Evolutionary conservation across 2,797 vertebrate genomes (phyloP).

Genomic region (Leptatherina wallacei): DNA sequence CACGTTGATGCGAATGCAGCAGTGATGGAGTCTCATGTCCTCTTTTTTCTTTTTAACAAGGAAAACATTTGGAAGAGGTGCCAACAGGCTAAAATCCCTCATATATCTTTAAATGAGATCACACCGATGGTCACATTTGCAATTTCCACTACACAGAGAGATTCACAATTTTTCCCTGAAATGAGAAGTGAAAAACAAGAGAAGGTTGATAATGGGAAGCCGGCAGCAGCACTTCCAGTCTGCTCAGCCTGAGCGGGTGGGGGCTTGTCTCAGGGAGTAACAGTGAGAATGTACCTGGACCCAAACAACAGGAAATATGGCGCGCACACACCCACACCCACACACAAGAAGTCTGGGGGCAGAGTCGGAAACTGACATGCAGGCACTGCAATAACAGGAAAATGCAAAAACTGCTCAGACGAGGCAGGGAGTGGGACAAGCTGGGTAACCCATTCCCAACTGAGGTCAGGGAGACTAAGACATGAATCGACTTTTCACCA

Average conservation of each 20-base stretch:
- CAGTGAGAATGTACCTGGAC: slow-evolving; percentile 67
- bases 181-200: slow-evolving; percentile 42
- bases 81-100: not conserved
- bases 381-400: slow-evolving; percentile 77
- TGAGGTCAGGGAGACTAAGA: slow-evolving; percentile 11
- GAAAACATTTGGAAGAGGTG: not conserved
- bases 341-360: slow-evolving; percentile 26
- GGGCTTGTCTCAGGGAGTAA: slow-evolving; percentile 28
- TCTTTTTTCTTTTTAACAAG: not conserved
- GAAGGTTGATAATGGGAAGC: slow-evolving; percentile 32
- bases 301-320: slow-evolving; percentile 76
- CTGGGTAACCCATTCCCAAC: slow-evolving; percentile 12
- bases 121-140: not conserved
- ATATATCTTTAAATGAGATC: not conserved
- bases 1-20: not conserved
- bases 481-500: slow-evolving; percentile 9
- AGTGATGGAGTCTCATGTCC: not conserved
- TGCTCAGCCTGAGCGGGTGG: slow-evolving; percentile 26
- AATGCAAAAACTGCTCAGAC: slow-evolving; percentile 42
- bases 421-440: slow-evolving; percentile 20
- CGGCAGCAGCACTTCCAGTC: slow-evolving; percentile 38
- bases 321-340: slow-evolving; percentile 10
- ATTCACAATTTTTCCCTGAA: slow-evolving; percentile 20
- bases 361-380: slow-evolving; percentile 57
- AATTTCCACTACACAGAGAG: slow-evolving; percentile 10